Conservation (phyloP, 2,113 vertebrate genomes). For the Deroptyus accipitrinus region DNA sequence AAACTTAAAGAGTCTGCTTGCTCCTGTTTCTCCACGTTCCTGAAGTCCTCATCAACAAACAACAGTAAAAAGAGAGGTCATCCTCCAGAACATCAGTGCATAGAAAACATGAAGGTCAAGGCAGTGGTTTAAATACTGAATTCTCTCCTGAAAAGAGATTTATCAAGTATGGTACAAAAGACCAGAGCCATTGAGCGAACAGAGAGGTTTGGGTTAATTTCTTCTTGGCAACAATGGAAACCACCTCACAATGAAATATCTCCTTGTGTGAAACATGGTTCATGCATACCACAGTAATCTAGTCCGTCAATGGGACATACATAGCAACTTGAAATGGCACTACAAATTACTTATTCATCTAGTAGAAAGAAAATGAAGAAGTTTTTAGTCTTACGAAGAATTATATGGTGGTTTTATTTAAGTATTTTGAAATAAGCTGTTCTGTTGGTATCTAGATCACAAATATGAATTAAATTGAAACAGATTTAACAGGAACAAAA, state of each 20-base stretch:
- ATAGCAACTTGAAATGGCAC: background rate
- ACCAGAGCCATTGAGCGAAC: background rate
- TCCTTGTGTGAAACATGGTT: background rate
- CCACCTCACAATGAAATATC: background rate
- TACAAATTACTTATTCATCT: background rate
- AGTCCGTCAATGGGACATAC: background rate
- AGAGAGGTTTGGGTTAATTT: background rate
- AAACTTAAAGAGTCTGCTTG: background rate
- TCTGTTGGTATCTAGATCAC: background rate
- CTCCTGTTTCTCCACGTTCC: background rate
- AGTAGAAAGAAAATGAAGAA: background rate
- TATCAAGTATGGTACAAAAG: background rate
- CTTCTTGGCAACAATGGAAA: slow-evolving; percentile 34
- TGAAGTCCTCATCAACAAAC: background rate
- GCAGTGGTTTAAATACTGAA: background rate
- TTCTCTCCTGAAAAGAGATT: background rate
- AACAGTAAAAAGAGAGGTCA: background rate
- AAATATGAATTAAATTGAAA: background rate
- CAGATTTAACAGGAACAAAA: background rate
- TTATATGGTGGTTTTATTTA: background rate
- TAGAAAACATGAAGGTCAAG: background rate
- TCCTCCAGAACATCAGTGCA: background rate
- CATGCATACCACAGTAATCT: background rate
- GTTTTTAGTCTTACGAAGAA: background rate
- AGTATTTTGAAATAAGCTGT: background rate